Evolutionary conservation across 2,888 invertebrate species (phyloP), one percentile per base, ranked within the genome.

Genomic region (Hyppa rectilinea): DNA sequence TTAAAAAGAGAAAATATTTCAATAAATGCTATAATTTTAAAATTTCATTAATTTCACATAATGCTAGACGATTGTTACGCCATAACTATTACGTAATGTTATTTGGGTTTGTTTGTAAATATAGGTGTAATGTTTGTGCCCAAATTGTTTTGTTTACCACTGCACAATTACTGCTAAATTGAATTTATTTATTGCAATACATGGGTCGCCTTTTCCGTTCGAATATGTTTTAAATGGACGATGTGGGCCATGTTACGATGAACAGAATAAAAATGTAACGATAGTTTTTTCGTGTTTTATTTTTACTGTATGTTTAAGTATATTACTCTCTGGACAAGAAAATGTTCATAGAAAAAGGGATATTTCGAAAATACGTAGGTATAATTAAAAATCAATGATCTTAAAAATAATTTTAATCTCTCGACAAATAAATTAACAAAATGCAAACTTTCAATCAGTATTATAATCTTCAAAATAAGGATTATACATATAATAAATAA

Each of bases 151-250:
- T 87, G 87, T 90, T 90, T 87, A 91, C 91, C 88, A 88, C 84
- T 88, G 80, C 82, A 87, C 87, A 80, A 84, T 83, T 83, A 87
- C 82, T 84, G 84, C 85, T 80, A 66, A 83, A 88, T 87, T 76
- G 81, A 89, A 86, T 86, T 83, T 94, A 95, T 95, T 95, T 95
- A 95, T 95, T 95, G 87, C 88, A 87, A 80, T 70, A 63, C 87
- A 96, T 96, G 96, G 95, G 88, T 78, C 85, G 87, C 95, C 96
- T 96, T 96, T 95, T 96, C 92, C 96, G 96, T 96, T 93, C 92
- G 95, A 96, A 92, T 71, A 69, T 63, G 62, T 71, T 81, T 96
- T 91, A 88, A 93, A 94, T 96, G 96, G 96, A 96, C 95, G 94
- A 96, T 85, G 95, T 91, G 80, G 86, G 81, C 95, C 96, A 96